Conservation (phyloP, 2,888 invertebrate species). For the Drosophila neonasuta region DNA sequence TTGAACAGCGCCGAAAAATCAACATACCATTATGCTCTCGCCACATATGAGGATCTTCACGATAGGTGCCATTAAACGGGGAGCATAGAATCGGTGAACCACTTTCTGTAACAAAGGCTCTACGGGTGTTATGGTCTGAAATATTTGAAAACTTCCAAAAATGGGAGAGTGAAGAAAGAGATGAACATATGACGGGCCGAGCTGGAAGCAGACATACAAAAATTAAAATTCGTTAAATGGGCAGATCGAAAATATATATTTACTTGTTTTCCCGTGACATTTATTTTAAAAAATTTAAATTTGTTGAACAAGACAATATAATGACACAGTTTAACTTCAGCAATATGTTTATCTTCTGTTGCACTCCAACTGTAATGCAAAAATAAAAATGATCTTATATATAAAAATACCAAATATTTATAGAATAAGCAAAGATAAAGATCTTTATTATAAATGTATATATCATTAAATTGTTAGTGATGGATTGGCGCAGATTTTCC, state of each 20-base stretch:
- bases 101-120: constrained; percentile 90
- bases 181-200: constrained; percentile 91
- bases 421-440: too few relatives aligned
- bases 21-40: constrained; percentile 87
- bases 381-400: neutral
- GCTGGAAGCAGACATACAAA: constrained; percentile 75
- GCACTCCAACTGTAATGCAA: constrained; percentile 33
- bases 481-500: too few relatives aligned
- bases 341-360: constrained; percentile 32
- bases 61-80: constrained; percentile 84
- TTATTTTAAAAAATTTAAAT: constrained; percentile 26
- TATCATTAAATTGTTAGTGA: too few relatives aligned
- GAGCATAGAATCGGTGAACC: constrained; percentile 89
- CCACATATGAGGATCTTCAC: constrained; percentile 86
- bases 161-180: constrained; percentile 84
- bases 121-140: constrained; percentile 91
- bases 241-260: neutral
- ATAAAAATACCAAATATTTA: too few relatives aligned
- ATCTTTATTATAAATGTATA: too few relatives aligned
- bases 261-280: constrained; percentile 40
- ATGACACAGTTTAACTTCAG: constrained; percentile 37
- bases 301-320: constrained; percentile 33
- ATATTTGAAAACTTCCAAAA: constrained; percentile 85
- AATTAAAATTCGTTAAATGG: neutral
- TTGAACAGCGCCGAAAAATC: neutral